Evolutionary conservation across 2,113 vertebrate species (phyloP), one percentile per base, ranked within the genome.

Genomic region (Cariama cristata): DNA sequence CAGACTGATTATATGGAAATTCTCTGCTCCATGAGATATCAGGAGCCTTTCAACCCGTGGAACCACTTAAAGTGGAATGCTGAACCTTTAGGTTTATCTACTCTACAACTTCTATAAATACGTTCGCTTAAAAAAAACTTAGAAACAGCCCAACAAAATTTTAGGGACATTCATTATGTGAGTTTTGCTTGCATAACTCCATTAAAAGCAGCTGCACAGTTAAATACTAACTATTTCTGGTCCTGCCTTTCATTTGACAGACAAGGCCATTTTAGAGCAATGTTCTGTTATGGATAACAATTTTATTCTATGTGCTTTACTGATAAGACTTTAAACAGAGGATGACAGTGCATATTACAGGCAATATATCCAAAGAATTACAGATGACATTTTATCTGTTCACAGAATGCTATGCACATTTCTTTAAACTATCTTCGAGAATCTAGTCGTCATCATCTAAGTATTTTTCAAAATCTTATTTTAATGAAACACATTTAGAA

Each of bases 401-500:
- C 74, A 59, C 74, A 64, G 77, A 96, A 88, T 75, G 81, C 38
- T 52, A 22, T 6, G 56, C 63, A 53, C 50, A 2, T 75, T 96
- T 94, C 76, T 84, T 44, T 93, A 96, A 93, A 76, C 81, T 82
- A 30, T 90, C 85, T 79, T 49, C 23, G 18, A 90, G 77, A 63
- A 94, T 53, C 71, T 80, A 93, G 69, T 82, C 81, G 5, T 97
- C 92, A 97, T 98, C 89, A 96, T 94, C 59, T 85, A 90, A 92
- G 71, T 86, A 96, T 94, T 96, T 97, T 38, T 87, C 81, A 80
- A 95, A 96, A 98, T 98, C 97, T 98, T 96, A 64, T 90, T 98
- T 98, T 98, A 98, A 98, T 98, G 98, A 98, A 98, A 98, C 98
- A 98, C 98, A 86, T 98, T 93, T 96, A 96, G 82, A 94, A 96